Evolutionary conservation across 1,140 invertebrate genomes (phyloP), one percentile per base, ranked within the genome.

Genomic region (Diorhabda carinulata): DNA sequence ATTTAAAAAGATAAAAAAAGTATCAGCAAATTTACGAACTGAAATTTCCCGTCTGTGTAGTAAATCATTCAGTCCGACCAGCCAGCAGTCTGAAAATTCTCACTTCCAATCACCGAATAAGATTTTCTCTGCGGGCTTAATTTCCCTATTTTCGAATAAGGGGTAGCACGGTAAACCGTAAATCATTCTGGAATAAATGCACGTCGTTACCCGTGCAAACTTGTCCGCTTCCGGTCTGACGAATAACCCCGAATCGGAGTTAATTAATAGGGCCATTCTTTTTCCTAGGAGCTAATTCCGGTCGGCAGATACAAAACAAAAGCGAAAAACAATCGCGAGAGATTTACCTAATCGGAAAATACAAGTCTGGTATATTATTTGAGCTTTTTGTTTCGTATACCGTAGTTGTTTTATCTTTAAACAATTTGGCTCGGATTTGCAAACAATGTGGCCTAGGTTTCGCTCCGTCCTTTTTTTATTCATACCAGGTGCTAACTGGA

Each of bases 241-340:
- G 61, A 62, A 62, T 41, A 62, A 62, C 61, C 43, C 61, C 43
- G 40, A 62, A 41, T 10, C 61, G 61, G 7, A 43, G 61, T 62
- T 62, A 62, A 62, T 62, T 62, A 62, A 62, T 62, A 45, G 61
- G 61, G 61, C 61, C 8, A 62, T 62, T 62, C 61, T 62, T 62
- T 44, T 62, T 43, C 9, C n/a, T 8, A 62, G 43, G 44, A 62
- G 61, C 61, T 9, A 62, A 43, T 45, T 62, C 61, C 43, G 43
- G 41, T 43, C 41, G 7, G 43, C 61, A 44, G 43, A 62, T n/a
- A 44, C 10, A 62, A 62, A 62, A 62, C 61, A 62, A 62, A 62
- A 62, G 61, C 41, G 6, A 43, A 43, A 62, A 62, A 62, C n/a
- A 62, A 62, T 62, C n/a, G 61, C 8, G 58, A 43, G 47, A 52